Evolutionary conservation across 2,888 invertebrate species (phyloP).

Genomic region (Pyralis farinalis): DNA sequence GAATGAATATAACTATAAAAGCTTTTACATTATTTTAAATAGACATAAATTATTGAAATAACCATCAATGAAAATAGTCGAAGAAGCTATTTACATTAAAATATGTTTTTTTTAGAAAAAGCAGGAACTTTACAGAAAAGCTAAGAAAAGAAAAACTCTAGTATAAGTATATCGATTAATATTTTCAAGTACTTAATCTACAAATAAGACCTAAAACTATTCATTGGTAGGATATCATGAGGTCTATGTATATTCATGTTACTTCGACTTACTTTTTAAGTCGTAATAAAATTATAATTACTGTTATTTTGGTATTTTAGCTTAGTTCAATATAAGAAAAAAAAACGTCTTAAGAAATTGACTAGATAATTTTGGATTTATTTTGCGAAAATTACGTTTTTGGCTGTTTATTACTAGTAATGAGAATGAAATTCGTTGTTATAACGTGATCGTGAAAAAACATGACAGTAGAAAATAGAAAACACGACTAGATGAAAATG

Average conservation of each 20-base stretch:
- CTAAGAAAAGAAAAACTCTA: too few relatives aligned
- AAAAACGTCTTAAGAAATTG: constrained; percentile 54
- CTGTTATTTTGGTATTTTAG: constrained; percentile 64
- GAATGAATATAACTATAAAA: constrained; percentile 4
- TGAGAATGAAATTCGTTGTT: constrained; percentile 11
- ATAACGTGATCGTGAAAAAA: constrained; percentile 12
- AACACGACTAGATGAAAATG: constrained; percentile 55
- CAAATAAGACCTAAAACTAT: constrained; percentile 24
- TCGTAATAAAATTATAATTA: constrained; percentile 20
- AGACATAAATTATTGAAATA: too few relatives aligned
- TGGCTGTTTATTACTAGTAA: constrained; percentile 41
- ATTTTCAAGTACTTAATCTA: neutral
- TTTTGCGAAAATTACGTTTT: constrained; percentile 46
- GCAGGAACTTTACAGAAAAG: too few relatives aligned
- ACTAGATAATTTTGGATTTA: constrained; percentile 77
- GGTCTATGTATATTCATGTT: constrained; percentile 27
- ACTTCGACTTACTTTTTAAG: neutral
- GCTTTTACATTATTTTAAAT: too few relatives aligned
- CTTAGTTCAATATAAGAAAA: constrained; percentile 51
- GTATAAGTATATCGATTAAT: neutral
- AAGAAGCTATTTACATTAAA: too few relatives aligned
- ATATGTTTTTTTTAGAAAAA: too few relatives aligned
- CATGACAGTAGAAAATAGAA: constrained; percentile 13
- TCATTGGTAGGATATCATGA: constrained; percentile 57
- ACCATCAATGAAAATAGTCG: too few relatives aligned